These are phyloP conservation scores for Aporophyla lueneburgensis DNA, from an alignment of 2,888 invertebrate genomes.

Conservation along the genomic window DNA sequence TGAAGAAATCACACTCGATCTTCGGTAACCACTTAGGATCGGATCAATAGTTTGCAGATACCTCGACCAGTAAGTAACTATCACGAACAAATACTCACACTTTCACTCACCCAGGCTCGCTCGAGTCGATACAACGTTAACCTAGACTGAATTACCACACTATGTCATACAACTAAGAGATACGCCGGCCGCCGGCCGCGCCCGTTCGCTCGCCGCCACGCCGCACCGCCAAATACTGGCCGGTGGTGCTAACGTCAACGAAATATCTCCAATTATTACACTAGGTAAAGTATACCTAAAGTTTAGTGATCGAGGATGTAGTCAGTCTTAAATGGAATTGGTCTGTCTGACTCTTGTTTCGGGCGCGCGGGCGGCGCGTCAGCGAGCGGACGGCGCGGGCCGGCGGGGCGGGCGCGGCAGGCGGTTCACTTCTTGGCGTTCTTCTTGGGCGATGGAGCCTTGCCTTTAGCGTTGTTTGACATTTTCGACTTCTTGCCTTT, in stretches of 20 bases:
- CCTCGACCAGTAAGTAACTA: slow-evolving; percentile 77
- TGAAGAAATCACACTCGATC: slow-evolving; percentile 83
- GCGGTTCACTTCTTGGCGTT: slow-evolving; percentile 91
- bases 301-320: slow-evolving; percentile 59
- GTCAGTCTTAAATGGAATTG: slow-evolving; percentile 69
- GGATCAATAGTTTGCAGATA: slow-evolving; percentile 73
- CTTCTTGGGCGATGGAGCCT: slow-evolving; percentile 93
- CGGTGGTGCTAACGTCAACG: slow-evolving; percentile 51
- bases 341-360: slow-evolving; percentile 60
- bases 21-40: slow-evolving; percentile 72
- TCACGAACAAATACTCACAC: slow-evolving; percentile 77
- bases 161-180: slow-evolving; percentile 80
- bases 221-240: slow-evolving; percentile 54
- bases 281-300: slow-evolving; percentile 63
- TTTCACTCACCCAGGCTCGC: slow-evolving; percentile 75
- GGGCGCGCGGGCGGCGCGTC: slow-evolving; percentile 46
- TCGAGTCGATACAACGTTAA: slow-evolving; percentile 85
- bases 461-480: slow-evolving; percentile 93
- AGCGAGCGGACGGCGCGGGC: slow-evolving; percentile 52
- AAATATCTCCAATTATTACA: slow-evolving; percentile 56
- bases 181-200: slow-evolving; percentile 62
- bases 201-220: slow-evolving; percentile 51
- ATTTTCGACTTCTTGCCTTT: slow-evolving; percentile 95
- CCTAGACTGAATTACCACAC: slow-evolving; percentile 86
- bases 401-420: slow-evolving; percentile 63